These are phyloP conservation scores for Ptiloglossa arizonensis DNA, from an alignment of 1,140 invertebrate species.

Conservation along the genomic window DNA sequence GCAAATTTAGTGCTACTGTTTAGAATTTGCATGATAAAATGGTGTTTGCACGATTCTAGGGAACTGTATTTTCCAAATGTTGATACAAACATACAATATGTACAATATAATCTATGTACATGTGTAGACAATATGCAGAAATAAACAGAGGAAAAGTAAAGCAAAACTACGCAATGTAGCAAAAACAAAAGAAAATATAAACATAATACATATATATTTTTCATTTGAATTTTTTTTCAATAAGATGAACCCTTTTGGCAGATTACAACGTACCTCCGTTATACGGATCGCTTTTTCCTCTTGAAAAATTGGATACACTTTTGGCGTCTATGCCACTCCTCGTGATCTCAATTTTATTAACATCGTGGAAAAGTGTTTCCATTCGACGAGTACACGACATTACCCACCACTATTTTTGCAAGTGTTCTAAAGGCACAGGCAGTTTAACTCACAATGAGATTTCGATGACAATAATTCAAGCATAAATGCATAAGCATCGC, in stretches of 20 bases:
- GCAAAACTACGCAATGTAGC: not conserved
- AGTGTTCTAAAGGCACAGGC: not conserved
- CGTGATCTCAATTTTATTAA: not conserved
- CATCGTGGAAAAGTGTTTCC: not conserved
- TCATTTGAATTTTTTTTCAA: not conserved
- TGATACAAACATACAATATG: not conserved
- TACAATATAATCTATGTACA: not conserved
- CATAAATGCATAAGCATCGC: not conserved
- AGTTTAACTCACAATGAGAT: not conserved
- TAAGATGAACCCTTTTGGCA: not conserved
- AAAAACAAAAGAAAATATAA: not conserved
- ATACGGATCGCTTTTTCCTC: not conserved
- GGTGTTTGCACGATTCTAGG: too few species aligned
- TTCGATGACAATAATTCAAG: not conserved
- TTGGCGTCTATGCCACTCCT: not conserved
- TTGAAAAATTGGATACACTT: not conserved
- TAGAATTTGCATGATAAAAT: too few species aligned
- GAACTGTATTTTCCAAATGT: not conserved
- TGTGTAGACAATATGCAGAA: too few species aligned
- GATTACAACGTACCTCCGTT: not conserved
- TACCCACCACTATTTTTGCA: not conserved
- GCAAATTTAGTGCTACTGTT: not conserved
- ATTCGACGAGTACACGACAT: not conserved
- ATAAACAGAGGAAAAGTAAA: too few species aligned
- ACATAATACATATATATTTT: not conserved